Percentiles rank a stretch among this genome's conserved stretches.
These are phyloP conservation scores for Hystrix cristata DNA, from an alignment of 2,113 vertebrate genomes.

Conservation along the genomic window DNA sequence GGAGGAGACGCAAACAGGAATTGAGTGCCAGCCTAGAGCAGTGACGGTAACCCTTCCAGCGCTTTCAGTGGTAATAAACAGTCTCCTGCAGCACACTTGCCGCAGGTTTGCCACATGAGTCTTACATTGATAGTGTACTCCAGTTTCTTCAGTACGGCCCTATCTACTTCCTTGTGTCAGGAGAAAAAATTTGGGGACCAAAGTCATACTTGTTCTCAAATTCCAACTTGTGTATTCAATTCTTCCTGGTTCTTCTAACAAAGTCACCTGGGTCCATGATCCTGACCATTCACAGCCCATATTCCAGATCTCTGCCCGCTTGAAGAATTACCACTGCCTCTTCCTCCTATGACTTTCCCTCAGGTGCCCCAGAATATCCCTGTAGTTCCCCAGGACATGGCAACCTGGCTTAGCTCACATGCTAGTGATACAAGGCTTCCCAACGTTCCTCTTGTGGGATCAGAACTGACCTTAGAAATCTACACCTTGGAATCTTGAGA, in stretches of 20 bases:
- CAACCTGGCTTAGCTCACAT: neutral
- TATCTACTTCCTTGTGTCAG: neutral
- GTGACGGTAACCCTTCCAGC: neutral
- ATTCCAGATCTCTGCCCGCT: neutral
- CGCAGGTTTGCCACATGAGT: neutral
- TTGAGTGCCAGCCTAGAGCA: neutral
- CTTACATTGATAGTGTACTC: neutral
- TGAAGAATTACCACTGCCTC: neutral
- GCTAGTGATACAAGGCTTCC: neutral
- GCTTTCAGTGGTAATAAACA: neutral
- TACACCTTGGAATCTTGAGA: neutral
- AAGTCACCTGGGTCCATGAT: neutral
- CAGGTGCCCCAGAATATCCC: neutral
- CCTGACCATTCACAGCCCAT: neutral
- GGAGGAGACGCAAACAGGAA: neutral
- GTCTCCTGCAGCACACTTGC: rapidly evolving
- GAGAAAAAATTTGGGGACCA: neutral
- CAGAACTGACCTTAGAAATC: neutral
- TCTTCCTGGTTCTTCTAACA: neutral
- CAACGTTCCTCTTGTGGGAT: neutral
- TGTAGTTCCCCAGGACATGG: neutral
- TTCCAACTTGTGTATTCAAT: neutral
- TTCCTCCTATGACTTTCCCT: neutral
- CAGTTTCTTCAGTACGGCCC: neutral
- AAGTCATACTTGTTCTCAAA: neutral